These are phyloP conservation scores for Macrochelys suwanniensis DNA, from an alignment of 2,797 vertebrate genomes.

Conservation along the genomic window DNA sequence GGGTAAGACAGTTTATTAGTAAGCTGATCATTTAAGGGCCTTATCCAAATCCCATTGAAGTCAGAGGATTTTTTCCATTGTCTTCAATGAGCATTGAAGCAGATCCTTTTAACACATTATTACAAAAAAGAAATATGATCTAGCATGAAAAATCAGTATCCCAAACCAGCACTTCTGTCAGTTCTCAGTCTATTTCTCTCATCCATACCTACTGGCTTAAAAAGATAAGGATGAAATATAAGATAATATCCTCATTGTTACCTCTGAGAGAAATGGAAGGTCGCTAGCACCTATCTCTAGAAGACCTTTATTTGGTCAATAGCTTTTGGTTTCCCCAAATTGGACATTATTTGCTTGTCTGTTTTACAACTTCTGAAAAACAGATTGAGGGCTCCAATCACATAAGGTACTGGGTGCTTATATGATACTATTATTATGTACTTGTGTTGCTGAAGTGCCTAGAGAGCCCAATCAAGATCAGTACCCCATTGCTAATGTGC, in stretches of 20 bases:
- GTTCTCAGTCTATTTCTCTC: background rate
- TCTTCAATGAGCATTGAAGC: fast-evolving
- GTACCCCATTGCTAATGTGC: background rate
- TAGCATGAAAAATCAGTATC: background rate
- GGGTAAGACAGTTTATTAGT: background rate
- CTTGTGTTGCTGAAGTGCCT: background rate
- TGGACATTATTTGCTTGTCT: background rate
- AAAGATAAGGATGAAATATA: background rate
- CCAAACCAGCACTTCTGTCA: background rate
- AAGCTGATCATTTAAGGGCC: background rate
- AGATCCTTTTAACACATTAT: background rate
- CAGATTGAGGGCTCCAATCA: background rate
- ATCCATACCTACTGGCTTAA: background rate
- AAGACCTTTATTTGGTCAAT: background rate
- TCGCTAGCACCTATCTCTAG: background rate
- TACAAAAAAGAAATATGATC: background rate
- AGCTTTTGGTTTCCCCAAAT: background rate
- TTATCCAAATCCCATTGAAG: background rate
- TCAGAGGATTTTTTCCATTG: background rate
- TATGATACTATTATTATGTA: background rate
- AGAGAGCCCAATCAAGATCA: background rate
- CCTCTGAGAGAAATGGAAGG: background rate
- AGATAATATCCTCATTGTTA: background rate
- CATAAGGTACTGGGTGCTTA: background rate
- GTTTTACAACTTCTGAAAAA: background rate